phyloP scores from a whole-genome alignment of 2,113 vertebrate genomes.

The Silurus glanis region DNA sequence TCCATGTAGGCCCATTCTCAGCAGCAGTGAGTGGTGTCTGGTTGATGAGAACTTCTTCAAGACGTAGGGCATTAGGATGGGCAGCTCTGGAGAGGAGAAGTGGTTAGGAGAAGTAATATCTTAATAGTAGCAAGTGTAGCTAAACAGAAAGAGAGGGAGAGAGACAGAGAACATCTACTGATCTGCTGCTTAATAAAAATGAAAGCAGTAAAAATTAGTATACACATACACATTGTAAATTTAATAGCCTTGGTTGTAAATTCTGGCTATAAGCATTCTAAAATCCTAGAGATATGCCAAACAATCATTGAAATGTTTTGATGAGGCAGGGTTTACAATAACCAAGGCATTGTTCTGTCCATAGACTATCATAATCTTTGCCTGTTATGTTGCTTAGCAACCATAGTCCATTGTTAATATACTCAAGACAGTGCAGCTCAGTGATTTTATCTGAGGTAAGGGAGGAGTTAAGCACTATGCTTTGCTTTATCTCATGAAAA shows the following conservation, averaged over 20 bases:
- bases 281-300: not conserved
- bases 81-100: too few relatives aligned
- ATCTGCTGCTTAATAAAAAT: not conserved
- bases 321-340: not conserved
- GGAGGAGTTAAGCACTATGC: not conserved
- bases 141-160: not conserved
- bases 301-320: not conserved
- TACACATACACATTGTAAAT: not conserved
- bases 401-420: not conserved
- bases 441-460: not conserved
- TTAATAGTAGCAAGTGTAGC: too few relatives aligned
- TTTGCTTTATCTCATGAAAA: not conserved
- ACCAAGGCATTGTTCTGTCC: not conserved
- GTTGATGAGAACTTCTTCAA: too few relatives aligned
- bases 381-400: not conserved
- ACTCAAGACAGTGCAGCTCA: not conserved
- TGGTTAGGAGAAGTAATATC: too few relatives aligned
- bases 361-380: not conserved
- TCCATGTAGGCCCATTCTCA: too few relatives aligned
- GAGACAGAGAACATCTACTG: not conserved
- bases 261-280: not conserved
- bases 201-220: not conserved
- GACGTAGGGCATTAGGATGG: too few relatives aligned
- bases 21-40: too few relatives aligned
- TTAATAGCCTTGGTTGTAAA: not conserved